These are phyloP conservation scores for Periophthalmodon schlosseri DNA, from an alignment of 2,113 vertebrate genomes.

Conservation along the genomic window DNA sequence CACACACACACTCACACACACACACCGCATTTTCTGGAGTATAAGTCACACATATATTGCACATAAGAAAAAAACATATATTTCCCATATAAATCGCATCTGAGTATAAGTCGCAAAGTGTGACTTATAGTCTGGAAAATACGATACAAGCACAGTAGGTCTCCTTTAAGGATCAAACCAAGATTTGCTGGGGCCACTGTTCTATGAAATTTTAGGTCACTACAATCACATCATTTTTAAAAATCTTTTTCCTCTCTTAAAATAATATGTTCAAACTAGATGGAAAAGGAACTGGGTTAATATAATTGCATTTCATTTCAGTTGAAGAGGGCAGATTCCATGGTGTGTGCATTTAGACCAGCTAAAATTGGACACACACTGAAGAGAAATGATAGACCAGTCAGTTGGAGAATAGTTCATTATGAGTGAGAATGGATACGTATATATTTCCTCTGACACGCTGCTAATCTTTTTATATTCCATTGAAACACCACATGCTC, in stretches of 20 bases:
- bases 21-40: no score
- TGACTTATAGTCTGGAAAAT: no score
- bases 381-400: background rate
- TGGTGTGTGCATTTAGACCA: slow-evolving; percentile 12
- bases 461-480: slow-evolving; percentile 6
- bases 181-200: no score
- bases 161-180: no score
- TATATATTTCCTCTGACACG: background rate
- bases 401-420: slow-evolving; percentile 16
- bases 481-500: slow-evolving; percentile 17
- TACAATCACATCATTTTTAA: no score
- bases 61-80: no score
- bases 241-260: background rate
- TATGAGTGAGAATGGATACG: background rate
- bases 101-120: no score
- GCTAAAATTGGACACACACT: slow-evolving; percentile 24
- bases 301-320: background rate
- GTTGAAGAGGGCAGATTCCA: background rate
- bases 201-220: no score
- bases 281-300: background rate
- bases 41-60: no score
- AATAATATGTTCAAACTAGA: background rate
- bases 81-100: no score
- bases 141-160: no score
- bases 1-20: no score